These are phyloP conservation scores for Casuarius casuarius DNA, from an alignment of 2,113 vertebrate genomes.

Conservation along the genomic window DNA sequence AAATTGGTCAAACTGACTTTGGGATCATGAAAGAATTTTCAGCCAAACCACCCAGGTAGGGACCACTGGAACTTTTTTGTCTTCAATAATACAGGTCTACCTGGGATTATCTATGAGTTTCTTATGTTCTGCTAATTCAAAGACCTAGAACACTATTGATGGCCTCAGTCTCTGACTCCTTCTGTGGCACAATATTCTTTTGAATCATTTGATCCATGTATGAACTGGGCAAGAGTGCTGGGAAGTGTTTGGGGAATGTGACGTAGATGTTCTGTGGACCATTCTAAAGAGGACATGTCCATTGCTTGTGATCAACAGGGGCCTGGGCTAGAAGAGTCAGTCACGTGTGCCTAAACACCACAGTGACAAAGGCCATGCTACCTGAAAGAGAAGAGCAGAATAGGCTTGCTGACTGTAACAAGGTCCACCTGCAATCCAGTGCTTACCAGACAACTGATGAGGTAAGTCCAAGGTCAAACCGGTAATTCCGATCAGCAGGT, in stretches of 20 bases:
- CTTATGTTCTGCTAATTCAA: not conserved
- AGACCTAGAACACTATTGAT: not conserved
- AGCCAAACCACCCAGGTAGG: not conserved
- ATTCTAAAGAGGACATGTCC: not conserved
- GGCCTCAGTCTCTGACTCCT: not conserved
- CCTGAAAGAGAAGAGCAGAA: not conserved
- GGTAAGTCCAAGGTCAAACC: not conserved
- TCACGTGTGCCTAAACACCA: not conserved
- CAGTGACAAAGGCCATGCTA: too few relatives aligned
- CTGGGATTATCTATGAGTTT: not conserved
- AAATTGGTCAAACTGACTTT: not conserved
- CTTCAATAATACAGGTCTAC: not conserved
- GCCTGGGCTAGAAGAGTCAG: not conserved
- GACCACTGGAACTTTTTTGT: not conserved
- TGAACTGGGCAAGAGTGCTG: not conserved
- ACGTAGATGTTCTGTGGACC: not conserved
- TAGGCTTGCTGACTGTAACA: not conserved
- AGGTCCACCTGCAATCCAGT: not conserved
- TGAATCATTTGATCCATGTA: not conserved
- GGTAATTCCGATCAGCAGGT: not conserved
- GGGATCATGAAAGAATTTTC: not conserved
- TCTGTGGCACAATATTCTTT: not conserved
- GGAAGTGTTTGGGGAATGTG: not conserved
- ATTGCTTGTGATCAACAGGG: not conserved
- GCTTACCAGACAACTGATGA: not conserved